Conservation (phyloP, 2,797 vertebrate species). For the Steatocranus sp. region DNA sequence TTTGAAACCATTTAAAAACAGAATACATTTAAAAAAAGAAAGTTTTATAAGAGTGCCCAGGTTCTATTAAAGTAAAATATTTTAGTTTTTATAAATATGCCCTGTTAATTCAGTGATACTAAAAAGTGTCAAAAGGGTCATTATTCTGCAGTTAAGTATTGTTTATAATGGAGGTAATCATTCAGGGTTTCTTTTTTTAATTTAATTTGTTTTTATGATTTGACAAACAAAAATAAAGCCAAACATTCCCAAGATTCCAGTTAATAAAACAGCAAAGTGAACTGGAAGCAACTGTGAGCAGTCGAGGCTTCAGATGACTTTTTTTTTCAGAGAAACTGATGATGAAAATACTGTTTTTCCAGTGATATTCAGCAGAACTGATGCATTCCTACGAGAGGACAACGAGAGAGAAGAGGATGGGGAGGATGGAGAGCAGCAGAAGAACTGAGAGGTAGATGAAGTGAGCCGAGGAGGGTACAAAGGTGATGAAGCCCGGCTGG, state of each 20-base stretch:
- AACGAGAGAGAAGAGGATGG: neutral
- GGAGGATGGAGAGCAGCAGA: conserved; percentile 20
- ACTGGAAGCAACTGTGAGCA: neutral
- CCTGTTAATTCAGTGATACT: neutral
- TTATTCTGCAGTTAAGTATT: neutral
- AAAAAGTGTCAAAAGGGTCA: neutral
- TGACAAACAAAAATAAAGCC: neutral
- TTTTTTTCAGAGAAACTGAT: neutral
- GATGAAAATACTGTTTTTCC: no score
- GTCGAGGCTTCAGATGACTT: neutral
- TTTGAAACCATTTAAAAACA: neutral
- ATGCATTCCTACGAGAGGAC: conserved; percentile 6
- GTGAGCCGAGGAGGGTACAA: accelerated
- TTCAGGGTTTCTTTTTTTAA: neutral
- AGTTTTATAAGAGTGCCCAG: neutral
- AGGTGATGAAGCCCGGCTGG: conserved; percentile 22
- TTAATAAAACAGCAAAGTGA: neutral
- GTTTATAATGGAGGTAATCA: neutral
- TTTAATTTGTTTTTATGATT: neutral
- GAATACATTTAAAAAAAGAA: no score
- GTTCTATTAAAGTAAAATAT: neutral
- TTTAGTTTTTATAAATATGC: neutral
- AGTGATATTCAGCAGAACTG: neutral
- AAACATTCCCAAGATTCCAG: neutral
- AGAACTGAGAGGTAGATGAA: neutral